Conservation (phyloP, 2,797 vertebrate genomes). For the Sebastiscus tertius region DNA sequence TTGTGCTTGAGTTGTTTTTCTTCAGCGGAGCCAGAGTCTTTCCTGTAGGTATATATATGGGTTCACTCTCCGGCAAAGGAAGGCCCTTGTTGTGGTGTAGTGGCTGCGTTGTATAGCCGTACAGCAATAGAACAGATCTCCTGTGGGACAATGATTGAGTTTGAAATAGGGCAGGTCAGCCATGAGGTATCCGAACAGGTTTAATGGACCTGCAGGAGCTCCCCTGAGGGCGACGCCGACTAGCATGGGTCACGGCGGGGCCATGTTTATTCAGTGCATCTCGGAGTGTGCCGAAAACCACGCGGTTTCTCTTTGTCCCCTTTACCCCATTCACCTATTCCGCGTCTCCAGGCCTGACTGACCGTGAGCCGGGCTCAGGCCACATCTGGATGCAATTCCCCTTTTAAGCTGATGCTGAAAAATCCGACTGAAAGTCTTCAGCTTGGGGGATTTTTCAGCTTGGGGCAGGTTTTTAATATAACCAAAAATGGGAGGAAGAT, state of each 20-base stretch:
- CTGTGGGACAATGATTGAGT: constrained; percentile 77
- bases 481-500: constrained; percentile 56
- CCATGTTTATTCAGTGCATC: constrained; percentile 79
- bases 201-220: constrained; percentile 75
- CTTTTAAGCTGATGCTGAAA: constrained; percentile 50
- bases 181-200: constrained; percentile 69
- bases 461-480: neutral
- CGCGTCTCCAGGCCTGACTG: constrained; percentile 47
- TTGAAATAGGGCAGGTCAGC: constrained; percentile 79
- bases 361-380: constrained; percentile 59
- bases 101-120: constrained; percentile 19
- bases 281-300: constrained; percentile 75
- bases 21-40: constrained; percentile 51
- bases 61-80: constrained; percentile 37
- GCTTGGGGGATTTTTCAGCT: constrained; percentile 4
- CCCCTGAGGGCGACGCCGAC: constrained; percentile 50
- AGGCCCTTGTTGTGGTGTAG: constrained; percentile 51
- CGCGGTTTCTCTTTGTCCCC: constrained; percentile 39
- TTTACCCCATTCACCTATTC: constrained; percentile 28
- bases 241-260: constrained; percentile 68
- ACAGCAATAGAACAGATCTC: constrained; percentile 47
- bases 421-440: constrained; percentile 47
- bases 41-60: constrained; percentile 49
- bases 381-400: constrained; percentile 80
- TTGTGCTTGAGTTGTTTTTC: constrained; percentile 72